Conservation (phyloP, 1,140 invertebrate genomes). For the Trachymyrmex cornetzi region DNA sequence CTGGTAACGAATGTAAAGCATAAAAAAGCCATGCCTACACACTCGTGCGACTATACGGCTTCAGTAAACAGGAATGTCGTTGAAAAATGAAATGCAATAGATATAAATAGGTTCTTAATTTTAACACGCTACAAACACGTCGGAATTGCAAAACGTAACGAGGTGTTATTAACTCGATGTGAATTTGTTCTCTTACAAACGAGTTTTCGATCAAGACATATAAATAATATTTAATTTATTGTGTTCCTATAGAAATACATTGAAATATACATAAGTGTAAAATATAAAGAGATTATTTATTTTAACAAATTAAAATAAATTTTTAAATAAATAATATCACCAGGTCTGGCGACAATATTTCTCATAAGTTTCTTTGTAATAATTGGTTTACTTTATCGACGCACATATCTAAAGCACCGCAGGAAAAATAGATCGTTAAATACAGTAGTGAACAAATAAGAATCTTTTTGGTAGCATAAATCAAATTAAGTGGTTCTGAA, state of each 20-base stretch:
- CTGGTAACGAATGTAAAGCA: constrained; percentile 49
- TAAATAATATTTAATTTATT: too few species aligned
- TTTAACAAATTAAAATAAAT: too few species aligned
- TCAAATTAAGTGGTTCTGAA: too few species aligned
- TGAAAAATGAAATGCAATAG: constrained; percentile 22
- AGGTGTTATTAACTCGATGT: neutral
- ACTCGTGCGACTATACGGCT: neutral
- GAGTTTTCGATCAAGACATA: neutral
- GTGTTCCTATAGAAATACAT: too few species aligned
- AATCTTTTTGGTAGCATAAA: too few species aligned
- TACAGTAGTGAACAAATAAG: too few species aligned
- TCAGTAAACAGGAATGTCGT: constrained; percentile 16
- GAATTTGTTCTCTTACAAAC: neutral
- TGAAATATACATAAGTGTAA: too few species aligned
- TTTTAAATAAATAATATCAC: neutral
- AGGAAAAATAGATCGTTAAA: too few species aligned
- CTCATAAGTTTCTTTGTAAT: neutral
- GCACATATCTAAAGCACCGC: neutral
- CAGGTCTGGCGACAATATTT: neutral
- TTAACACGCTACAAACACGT: neutral
- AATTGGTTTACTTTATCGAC: neutral
- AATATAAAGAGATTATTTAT: too few species aligned
- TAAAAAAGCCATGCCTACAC: neutral
- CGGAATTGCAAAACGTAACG: neutral
- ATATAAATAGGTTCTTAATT: constrained; percentile 25